These are phyloP conservation scores for Gallinago stenura DNA, from an alignment of 2,797 vertebrate species.

Conservation along the genomic window DNA sequence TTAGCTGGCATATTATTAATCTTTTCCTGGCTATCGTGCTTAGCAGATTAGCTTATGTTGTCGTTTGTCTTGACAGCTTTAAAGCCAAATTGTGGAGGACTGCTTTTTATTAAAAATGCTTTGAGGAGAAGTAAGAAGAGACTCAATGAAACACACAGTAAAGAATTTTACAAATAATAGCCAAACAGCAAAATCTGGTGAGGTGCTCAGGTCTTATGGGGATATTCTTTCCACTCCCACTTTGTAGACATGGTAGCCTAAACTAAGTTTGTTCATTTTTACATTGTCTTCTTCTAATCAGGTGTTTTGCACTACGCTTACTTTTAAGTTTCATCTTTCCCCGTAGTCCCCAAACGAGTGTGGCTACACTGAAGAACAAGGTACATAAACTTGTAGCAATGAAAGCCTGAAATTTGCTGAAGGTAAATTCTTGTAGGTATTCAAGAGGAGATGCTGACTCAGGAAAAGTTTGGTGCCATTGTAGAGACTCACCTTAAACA, in stretches of 20 bases:
- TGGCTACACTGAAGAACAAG: neutral
- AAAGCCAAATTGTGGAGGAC: neutral
- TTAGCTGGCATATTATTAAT: neutral
- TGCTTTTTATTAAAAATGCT: neutral
- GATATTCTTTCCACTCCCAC: neutral
- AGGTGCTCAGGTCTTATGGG: neutral
- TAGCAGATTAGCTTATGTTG: neutral
- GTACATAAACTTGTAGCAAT: neutral
- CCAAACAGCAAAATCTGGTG: neutral
- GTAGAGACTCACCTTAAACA: conserved; percentile 56
- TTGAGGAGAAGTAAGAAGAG: too few relatives aligned
- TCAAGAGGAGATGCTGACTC: neutral
- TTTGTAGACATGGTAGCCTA: neutral
- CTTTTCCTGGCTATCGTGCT: neutral
- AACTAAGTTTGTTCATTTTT: neutral
- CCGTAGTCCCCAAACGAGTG: neutral
- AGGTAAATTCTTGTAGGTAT: neutral
- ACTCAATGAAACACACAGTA: neutral
- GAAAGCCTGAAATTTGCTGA: neutral
- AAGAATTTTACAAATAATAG: neutral
- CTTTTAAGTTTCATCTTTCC: neutral
- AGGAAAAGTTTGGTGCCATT: neutral
- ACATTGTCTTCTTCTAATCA: neutral
- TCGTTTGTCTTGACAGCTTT: neutral
- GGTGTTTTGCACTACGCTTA: neutral